phyloP scores from a whole-genome alignment of 2,113 vertebrate genomes.

The Callaeas wilsoni region DNA sequence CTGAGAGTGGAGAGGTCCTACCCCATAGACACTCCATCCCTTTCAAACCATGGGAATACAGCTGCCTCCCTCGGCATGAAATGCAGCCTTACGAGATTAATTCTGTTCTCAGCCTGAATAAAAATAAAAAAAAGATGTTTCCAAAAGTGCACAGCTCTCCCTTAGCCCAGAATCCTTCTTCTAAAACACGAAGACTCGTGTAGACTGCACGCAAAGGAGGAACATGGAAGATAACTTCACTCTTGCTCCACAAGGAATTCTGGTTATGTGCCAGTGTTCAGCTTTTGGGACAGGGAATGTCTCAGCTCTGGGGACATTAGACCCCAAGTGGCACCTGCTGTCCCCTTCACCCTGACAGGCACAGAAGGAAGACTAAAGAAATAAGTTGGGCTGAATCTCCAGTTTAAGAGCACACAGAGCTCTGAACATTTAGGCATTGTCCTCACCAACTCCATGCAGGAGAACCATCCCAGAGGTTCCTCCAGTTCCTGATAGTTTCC shows the following conservation, averaged over 20 bases:
- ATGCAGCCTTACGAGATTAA: background rate
- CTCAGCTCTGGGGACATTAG: background rate
- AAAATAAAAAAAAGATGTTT: background rate
- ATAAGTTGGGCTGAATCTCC: background rate
- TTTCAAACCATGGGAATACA: slow-evolving; percentile 38
- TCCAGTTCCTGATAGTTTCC: background rate
- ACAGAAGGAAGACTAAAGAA: background rate
- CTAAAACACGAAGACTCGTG: background rate
- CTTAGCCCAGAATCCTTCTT: background rate
- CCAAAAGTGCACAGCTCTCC: background rate
- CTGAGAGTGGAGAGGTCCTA: background rate
- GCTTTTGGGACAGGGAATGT: background rate
- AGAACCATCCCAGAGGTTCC: accelerated
- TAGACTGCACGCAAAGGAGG: background rate
- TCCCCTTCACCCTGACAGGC: background rate
- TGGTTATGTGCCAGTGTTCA: background rate
- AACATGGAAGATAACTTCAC: background rate
- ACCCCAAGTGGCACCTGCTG: background rate
- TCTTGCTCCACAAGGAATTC: background rate
- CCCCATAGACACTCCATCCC: background rate
- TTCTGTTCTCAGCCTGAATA: background rate
- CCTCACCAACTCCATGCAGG: background rate
- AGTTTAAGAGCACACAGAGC: background rate
- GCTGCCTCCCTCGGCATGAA: background rate
- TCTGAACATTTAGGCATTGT: background rate